Base-by-base conservation (phyloP, 1,140 invertebrate genomes). In the Cylas formicarius region DNA sequence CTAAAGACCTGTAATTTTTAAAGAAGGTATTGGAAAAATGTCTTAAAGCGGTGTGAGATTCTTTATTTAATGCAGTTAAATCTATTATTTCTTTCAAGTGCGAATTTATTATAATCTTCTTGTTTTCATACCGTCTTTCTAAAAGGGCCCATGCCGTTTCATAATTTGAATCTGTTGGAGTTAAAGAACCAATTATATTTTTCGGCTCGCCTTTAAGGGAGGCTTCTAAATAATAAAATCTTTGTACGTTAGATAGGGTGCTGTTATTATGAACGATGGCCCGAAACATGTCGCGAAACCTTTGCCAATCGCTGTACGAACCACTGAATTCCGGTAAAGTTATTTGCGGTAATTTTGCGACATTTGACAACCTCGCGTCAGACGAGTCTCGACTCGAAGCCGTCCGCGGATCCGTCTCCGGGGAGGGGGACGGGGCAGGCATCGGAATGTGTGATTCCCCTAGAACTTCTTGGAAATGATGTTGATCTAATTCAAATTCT, bases 321-420 rank as follows among this genome's bases (percentile, higher is more conserved):
- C 58, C 61, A 2, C 43, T 46, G 43, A 63, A 63, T 28, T 57
- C 55, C 2, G 57, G 56, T n/a, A n/a, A n/a, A n/a, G n/a, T n/a
- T n/a, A n/a, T n/a, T n/a, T n/a, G n/a, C n/a, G n/a, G n/a, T n/a
- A n/a, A n/a, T n/a, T n/a, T n/a, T n/a, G n/a, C n/a, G n/a, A n/a
- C n/a, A n/a, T n/a, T n/a, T n/a, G n/a, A n/a, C n/a, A n/a, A n/a
- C n/a, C n/a, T n/a, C n/a, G n/a, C n/a, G n/a, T n/a, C n/a, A n/a
- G n/a, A n/a, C n/a, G n/a, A n/a, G n/a, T n/a, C n/a, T n/a, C n/a
- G n/a, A n/a, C n/a, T n/a, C n/a, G n/a, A n/a, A n/a, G n/a, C n/a
- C n/a, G n/a, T n/a, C n/a, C n/a, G n/a, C n/a, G n/a, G n/a, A n/a
- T n/a, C n/a, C n/a, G n/a, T n/a, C n/a, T n/a, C n/a, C n/a, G n/a